Evolutionary conservation across 2,888 invertebrate genomes (phyloP).

Genomic region (Caenorhabditis zanzibari): DNA sequence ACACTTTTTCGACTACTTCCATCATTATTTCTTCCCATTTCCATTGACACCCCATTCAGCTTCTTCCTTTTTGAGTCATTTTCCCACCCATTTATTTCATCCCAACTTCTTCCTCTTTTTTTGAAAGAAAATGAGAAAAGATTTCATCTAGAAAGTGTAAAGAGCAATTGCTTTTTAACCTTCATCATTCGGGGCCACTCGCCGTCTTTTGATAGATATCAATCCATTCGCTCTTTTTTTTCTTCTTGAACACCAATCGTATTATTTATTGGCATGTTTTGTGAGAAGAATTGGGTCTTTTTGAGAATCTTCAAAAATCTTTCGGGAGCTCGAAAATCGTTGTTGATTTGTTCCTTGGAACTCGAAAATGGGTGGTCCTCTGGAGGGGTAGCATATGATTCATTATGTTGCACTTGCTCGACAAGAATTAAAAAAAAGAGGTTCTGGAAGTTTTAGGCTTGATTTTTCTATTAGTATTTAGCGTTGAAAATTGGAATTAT

Average conservation of each 20-base stretch:
- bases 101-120: background rate
- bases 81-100: constrained; percentile 28
- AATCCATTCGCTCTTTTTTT: constrained; percentile 2
- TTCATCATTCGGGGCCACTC: background rate
- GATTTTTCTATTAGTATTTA: no score
- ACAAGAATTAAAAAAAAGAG: no score
- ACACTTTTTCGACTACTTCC: constrained; percentile 16
- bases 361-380: background rate
- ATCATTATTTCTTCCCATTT: background rate
- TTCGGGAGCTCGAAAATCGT: constrained; percentile 6
- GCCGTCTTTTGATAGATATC: constrained; percentile 20
- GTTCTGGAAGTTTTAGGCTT: no score
- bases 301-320: background rate
- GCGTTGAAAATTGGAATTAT: no score
- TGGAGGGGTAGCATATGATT: background rate
- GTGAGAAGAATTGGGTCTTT: constrained; percentile 24
- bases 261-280: constrained; percentile 57
- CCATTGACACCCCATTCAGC: constrained; percentile 4
- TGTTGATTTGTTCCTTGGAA: background rate
- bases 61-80: background rate
- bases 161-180: constrained; percentile 56
- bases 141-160: constrained; percentile 33
- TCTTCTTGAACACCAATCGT: background rate
- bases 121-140: constrained; percentile 17
- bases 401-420: background rate